A percentile compares a stretch with the other conserved stretches of the same genome.
Evolutionary conservation across 1,140 invertebrate species (phyloP).

Genomic region (Diprion similis): DNA sequence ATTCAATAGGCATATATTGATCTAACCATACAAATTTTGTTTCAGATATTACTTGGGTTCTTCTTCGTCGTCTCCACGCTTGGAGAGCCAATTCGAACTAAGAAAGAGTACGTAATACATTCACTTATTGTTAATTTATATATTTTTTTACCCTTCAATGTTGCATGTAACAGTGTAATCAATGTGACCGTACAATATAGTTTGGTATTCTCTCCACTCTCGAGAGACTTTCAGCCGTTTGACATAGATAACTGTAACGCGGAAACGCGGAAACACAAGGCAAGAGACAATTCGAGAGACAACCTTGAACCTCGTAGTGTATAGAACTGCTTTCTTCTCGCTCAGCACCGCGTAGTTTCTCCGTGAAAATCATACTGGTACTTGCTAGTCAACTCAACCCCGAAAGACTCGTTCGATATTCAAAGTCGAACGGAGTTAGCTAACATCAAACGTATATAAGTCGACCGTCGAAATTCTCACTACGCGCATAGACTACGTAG

Average conservation of each 20-base stretch:
- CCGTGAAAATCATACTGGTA: background rate
- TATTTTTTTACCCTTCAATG: too few relatives aligned
- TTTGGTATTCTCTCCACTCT: slow-evolving; percentile 2
- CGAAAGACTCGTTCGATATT: too few relatives aligned
- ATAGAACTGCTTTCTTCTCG: background rate
- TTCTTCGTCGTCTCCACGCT: slow-evolving; percentile 48
- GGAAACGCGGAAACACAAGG: background rate
- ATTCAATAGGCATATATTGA: background rate
- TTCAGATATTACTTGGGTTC: slow-evolving; percentile 57
- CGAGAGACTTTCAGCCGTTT: background rate
- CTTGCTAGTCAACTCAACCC: background rate
- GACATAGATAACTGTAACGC: background rate
- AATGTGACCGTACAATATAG: too few relatives aligned
- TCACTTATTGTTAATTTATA: too few relatives aligned
- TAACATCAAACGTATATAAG: too few relatives aligned
- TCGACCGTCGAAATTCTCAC: too few relatives aligned
- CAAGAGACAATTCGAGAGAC: slow-evolving; percentile 18
- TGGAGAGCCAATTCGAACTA: slow-evolving; percentile 52
- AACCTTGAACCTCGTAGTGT: background rate
- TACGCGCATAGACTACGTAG: too few relatives aligned
- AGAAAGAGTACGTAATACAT: slow-evolving; percentile 54
- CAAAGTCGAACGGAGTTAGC: too few relatives aligned
- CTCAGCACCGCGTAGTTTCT: background rate
- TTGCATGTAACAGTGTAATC: too few relatives aligned
- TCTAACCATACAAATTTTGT: slow-evolving; percentile 29